These are phyloP conservation scores for Paelopatides confundens DNA, from an alignment of 53 echinoderm and acorn worm genomes.

Conservation along the genomic window DNA sequence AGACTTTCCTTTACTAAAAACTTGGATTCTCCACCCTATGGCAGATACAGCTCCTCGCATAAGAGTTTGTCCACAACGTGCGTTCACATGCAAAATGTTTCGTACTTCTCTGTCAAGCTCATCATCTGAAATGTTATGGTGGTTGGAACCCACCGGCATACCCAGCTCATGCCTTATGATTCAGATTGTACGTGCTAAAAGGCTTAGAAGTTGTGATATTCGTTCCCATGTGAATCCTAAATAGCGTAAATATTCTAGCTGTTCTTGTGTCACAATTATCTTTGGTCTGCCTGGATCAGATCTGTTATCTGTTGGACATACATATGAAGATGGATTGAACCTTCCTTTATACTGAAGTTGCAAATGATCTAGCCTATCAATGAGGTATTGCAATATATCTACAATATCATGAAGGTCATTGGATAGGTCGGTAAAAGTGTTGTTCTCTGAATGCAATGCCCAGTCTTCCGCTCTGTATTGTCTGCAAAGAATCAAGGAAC, in stretches of 20 bases:
- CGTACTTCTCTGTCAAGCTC: background rate
- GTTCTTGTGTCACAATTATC: background rate
- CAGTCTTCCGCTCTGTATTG: background rate
- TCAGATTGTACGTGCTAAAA: background rate
- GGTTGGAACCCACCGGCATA: background rate
- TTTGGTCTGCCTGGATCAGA: background rate
- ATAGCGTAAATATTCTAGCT: background rate
- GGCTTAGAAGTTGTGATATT: too few relatives aligned
- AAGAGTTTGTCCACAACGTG: slow-evolving; percentile 3
- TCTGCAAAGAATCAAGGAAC: background rate
- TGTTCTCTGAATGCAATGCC: background rate
- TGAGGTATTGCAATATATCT: background rate
- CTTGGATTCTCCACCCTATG: background rate
- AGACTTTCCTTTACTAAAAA: background rate
- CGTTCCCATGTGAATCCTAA: background rate
- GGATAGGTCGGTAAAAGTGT: background rate
- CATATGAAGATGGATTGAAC: background rate
- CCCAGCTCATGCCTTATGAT: background rate
- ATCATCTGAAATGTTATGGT: background rate
- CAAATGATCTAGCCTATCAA: background rate
- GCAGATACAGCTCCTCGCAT: background rate
- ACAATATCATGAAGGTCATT: background rate
- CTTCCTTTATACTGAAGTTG: background rate
- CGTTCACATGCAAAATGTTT: background rate
- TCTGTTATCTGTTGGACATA: background rate